These are phyloP conservation scores for Aleiodes alternator DNA, from an alignment of 2,888 invertebrate genomes.

Conservation along the genomic window DNA sequence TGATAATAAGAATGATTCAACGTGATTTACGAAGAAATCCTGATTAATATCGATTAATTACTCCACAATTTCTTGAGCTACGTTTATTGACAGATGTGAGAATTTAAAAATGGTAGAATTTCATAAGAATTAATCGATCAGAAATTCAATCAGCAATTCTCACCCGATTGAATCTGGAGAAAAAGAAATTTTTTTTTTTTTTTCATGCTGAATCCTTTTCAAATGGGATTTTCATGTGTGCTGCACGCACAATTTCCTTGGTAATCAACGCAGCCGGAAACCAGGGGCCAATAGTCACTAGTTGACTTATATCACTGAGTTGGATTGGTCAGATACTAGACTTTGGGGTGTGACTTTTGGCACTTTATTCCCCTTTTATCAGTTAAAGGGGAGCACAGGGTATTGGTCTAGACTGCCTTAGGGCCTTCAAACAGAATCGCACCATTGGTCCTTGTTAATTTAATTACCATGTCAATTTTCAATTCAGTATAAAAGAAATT, in stretches of 20 bases:
- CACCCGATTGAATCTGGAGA: constrained; percentile 19
- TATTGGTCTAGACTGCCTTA: constrained; percentile 54
- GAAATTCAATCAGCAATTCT: constrained; percentile 10
- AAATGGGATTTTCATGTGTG: constrained; percentile 11
- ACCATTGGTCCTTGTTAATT: constrained; percentile 68
- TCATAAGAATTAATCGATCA: neutral
- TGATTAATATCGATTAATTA: constrained; percentile 69
- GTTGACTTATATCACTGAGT: constrained; percentile 67
- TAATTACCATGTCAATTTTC: constrained; percentile 60
- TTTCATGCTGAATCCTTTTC: constrained; percentile 4
- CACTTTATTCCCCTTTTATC: constrained; percentile 55
- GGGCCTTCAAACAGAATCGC: constrained; percentile 55
- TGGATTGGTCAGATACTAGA: constrained; percentile 67
- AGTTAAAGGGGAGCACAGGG: constrained; percentile 29
- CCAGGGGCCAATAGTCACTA: constrained; percentile 68
- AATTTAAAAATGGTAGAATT: constrained; percentile 7
- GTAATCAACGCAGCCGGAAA: constrained; percentile 73
- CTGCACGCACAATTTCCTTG: constrained; percentile 72
- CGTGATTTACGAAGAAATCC: constrained; percentile 69
- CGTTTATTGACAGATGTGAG: neutral
- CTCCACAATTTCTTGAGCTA: neutral
- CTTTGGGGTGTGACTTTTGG: constrained; percentile 68
- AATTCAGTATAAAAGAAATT: too few species aligned
- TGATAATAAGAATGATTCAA: constrained; percentile 46
- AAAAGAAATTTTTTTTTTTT: neutral